Evolutionary conservation across 2,113 vertebrate species (phyloP).

Genomic region (Mobula hypostoma): DNA sequence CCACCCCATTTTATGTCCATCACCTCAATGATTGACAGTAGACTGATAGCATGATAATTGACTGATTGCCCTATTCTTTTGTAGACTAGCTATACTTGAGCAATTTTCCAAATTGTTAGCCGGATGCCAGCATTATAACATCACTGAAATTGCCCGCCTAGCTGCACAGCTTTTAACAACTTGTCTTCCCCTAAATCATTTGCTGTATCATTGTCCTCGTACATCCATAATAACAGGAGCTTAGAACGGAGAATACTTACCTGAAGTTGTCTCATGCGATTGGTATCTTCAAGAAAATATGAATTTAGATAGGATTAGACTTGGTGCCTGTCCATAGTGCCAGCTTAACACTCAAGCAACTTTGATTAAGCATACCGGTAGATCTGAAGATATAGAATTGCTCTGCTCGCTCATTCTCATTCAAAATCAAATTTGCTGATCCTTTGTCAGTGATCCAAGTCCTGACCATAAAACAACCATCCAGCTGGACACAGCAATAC

Average conservation of each 20-base stretch:
- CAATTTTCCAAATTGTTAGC: too few relatives aligned
- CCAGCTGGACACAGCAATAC: not conserved
- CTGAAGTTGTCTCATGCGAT: not conserved
- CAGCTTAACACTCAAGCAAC: not conserved
- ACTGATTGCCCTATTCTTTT: too few relatives aligned
- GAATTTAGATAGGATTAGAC: not conserved
- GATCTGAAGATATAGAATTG: not conserved
- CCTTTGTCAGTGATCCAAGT: not conserved
- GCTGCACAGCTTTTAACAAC: too few relatives aligned
- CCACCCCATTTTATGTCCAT: too few relatives aligned
- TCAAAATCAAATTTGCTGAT: not conserved
- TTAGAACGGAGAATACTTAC: not conserved
- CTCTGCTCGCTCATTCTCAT: not conserved
- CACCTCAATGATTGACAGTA: too few relatives aligned
- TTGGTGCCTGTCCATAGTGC: not conserved
- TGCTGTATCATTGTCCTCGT: too few relatives aligned
- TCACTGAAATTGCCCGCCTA: too few relatives aligned
- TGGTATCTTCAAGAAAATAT: not conserved
- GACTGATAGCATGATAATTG: too few relatives aligned
- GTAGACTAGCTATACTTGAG: too few relatives aligned
- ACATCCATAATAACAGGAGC: not conserved
- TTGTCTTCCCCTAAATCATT: too few relatives aligned
- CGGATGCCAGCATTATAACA: too few relatives aligned
- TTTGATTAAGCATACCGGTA: not conserved
- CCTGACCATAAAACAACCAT: not conserved